Evolutionary conservation across 2,797 vertebrate species (phyloP), one percentile per base, ranked within the genome.

Genomic region (Chaenodraco wilsoni): DNA sequence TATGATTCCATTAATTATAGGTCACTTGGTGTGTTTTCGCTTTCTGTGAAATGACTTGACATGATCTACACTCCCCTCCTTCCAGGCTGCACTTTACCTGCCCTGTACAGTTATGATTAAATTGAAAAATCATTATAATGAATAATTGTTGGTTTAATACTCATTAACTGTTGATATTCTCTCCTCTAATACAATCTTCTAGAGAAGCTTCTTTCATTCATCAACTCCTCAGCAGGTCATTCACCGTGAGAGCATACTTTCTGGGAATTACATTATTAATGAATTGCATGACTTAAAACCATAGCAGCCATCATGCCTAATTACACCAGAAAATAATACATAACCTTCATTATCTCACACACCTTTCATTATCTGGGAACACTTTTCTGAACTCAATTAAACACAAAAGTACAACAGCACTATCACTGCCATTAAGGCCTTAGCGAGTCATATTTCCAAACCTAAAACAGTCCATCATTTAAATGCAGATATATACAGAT

Each of bases 351-450:
- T 80, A 81, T 84, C 78, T 67, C 69, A 33, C 37, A 37, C 63
- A 76, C 78, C 64, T 84, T 84, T 80, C 72, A 88, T 84, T 81
- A 87, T 88, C 87, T 85, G 44, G 13, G 50, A 46, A 78, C 83
- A 33, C 76, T 71, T 78, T 83, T 78, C 74, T 79, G 72, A 84
- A 82, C 82, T 78, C 79, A 86, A 85, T 89, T 84, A 88, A 81
- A 76, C 46, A 62, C 52, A 66, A 71, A 77, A 80, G 58, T 72
- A 55, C 58, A 66, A 31, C 51, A 10, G n/a, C 0, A 10, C 60
- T 65, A 64, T 71, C 67, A 13, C 33, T 48, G 62, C 57, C 72
- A 55, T 74, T 82, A 83, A 82, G 79, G 33, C 71, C 58, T 46
- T 13, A 59, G 64, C 37, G 31, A 81, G 72, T 87, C 81, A 79